phyloP scores from a whole-genome alignment of 2,797 vertebrate species.

The Monodelphis domestica region DNA sequence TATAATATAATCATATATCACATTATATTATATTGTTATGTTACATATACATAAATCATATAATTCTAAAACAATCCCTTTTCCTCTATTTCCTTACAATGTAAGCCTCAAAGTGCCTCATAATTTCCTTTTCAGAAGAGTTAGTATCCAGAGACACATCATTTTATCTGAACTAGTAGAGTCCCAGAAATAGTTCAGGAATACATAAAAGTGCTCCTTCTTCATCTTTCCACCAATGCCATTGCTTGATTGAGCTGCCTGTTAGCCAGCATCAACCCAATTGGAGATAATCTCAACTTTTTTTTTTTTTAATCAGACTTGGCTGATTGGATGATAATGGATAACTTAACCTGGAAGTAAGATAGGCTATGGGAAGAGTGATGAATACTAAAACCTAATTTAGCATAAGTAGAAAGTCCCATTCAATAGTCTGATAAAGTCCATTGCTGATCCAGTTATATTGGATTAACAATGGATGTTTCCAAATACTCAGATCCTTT shows the following conservation, averaged over 20 bases:
- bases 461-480: neutral
- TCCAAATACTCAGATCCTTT: neutral
- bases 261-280: neutral
- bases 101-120: conserved; percentile 53
- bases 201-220: neutral
- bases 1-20: too few species aligned
- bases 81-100: conserved; percentile 34
- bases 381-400: neutral
- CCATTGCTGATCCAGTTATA: neutral
- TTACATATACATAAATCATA: too few species aligned
- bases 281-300: neutral
- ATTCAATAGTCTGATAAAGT: neutral
- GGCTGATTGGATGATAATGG: neutral
- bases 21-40: too few species aligned
- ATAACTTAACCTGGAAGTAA: neutral
- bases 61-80: conserved; percentile 25
- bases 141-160: neutral
- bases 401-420: neutral
- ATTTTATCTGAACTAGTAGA: neutral
- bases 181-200: neutral
- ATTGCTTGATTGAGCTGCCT: neutral
- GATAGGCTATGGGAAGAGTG: neutral
- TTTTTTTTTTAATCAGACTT: neutral
- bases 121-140: conserved; percentile 41
- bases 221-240: neutral